These are phyloP conservation scores for Incurvaria masculella DNA, from an alignment of 2,888 invertebrate species.

Conservation along the genomic window DNA sequence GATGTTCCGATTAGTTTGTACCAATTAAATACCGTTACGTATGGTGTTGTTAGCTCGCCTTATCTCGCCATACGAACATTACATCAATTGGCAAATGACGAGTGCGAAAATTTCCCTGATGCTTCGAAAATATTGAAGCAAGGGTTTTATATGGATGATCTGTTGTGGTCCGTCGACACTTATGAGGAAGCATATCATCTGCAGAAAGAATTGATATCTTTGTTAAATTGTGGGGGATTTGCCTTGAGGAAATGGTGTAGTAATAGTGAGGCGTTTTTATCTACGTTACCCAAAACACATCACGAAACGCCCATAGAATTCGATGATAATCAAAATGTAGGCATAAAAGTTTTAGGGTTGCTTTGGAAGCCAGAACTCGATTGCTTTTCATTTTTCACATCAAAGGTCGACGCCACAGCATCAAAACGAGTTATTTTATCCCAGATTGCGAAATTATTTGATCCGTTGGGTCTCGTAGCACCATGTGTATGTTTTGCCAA, in stretches of 20 bases:
- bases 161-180: neutral
- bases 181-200: neutral
- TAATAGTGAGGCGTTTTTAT: slow-evolving; percentile 1
- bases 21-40: slow-evolving; percentile 5
- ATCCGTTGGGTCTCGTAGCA: slow-evolving; percentile 10
- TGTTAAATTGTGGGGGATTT: neutral
- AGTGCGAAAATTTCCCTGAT: neutral
- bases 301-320: slow-evolving; percentile 1
- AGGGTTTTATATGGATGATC: slow-evolving; percentile 3
- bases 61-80: slow-evolving; percentile 5
- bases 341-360: neutral
- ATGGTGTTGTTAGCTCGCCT: slow-evolving; percentile 3
- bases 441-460: slow-evolving; percentile 8
- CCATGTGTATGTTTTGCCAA: slow-evolving; percentile 9
- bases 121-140: slow-evolving; percentile 1
- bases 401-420: neutral
- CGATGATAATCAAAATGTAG: neutral
- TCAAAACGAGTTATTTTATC: slow-evolving; percentile 7
- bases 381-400: slow-evolving; percentile 4
- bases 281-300: slow-evolving; percentile 1
- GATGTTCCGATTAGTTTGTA: slow-evolving; percentile 2
- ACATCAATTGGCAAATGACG: slow-evolving; percentile 6
- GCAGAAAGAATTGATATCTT: neutral
- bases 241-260: slow-evolving; percentile 7
- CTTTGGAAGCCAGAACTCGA: neutral